These are phyloP conservation scores for Drosophila monieri DNA, from an alignment of 2,888 invertebrate species.

Conservation along the genomic window DNA sequence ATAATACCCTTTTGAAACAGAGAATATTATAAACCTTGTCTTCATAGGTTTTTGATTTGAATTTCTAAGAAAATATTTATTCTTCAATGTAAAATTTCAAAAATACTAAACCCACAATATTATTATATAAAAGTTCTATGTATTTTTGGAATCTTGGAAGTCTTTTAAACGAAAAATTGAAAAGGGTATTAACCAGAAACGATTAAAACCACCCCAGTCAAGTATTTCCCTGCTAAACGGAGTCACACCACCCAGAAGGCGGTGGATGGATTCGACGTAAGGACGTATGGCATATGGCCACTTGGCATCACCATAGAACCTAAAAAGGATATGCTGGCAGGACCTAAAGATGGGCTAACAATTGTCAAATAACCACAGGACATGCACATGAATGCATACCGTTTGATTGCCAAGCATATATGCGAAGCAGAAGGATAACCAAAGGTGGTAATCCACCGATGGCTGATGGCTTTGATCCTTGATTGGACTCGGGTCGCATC, in stretches of 20 bases:
- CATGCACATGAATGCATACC: conserved; percentile 72
- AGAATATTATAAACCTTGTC: not conserved
- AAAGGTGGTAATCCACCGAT: conserved; percentile 12
- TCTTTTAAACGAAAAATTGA: not conserved
- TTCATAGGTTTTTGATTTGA: not conserved
- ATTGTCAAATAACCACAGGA: conserved; percentile 75
- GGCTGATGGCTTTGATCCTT: conserved; percentile 71
- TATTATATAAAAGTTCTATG: not conserved
- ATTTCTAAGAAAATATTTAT: not conserved
- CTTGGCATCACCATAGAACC: conserved; percentile 50
- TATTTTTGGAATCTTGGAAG: not conserved
- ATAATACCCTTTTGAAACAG: not conserved
- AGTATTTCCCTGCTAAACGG: conserved; percentile 3
- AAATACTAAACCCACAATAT: not conserved
- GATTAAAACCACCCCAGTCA: conserved; percentile 34
- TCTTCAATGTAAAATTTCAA: not conserved
- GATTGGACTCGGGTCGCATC: conserved; percentile 68
- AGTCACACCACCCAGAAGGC: conserved; percentile 37
- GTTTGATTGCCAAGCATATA: conserved; percentile 66
- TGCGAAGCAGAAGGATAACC: conserved; percentile 18
- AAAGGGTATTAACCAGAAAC: conserved; percentile 40
- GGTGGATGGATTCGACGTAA: conserved; percentile 32
- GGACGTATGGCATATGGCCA: conserved; percentile 69
- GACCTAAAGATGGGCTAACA: conserved; percentile 45
- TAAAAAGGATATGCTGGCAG: conserved; percentile 65